Conservation (phyloP, 2,888 invertebrate species). For the Parnassius orleans region DNA sequence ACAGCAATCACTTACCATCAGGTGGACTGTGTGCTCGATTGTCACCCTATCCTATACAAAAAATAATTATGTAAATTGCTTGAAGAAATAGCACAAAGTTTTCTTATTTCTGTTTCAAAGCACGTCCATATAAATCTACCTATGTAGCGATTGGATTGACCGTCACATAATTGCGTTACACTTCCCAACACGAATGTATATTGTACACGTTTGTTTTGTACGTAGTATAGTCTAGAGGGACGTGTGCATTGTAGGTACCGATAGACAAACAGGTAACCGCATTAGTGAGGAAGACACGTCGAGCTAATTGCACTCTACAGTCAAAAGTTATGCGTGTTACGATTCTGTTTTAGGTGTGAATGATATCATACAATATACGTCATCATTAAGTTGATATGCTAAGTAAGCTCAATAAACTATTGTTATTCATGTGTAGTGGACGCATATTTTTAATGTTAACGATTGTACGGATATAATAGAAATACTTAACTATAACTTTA, state of each 20-base stretch:
- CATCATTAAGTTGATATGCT: no score
- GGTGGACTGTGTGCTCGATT: no score
- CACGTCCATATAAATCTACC: constrained; percentile 1
- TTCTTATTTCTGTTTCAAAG: background rate
- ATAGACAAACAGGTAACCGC: constrained; percentile 57
- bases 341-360: background rate
- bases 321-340: constrained; percentile 1
- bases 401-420: no score
- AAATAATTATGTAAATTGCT: no score
- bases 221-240: constrained; percentile 25
- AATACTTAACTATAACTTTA: no score
- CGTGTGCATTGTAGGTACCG: constrained; percentile 31
- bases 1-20: no score
- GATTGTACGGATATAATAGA: no score
- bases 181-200: constrained; percentile 27
- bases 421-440: no score
- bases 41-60: no score
- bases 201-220: constrained; percentile 25
- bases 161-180: constrained; percentile 36
- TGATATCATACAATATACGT: no score
- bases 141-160: background rate
- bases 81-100: no score
- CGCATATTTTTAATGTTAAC: no score
- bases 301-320: constrained; percentile 47
- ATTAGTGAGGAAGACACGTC: constrained; percentile 58